Evolutionary conservation across 2,797 vertebrate species (phyloP).

Genomic region (Gobio occitaniae): DNA sequence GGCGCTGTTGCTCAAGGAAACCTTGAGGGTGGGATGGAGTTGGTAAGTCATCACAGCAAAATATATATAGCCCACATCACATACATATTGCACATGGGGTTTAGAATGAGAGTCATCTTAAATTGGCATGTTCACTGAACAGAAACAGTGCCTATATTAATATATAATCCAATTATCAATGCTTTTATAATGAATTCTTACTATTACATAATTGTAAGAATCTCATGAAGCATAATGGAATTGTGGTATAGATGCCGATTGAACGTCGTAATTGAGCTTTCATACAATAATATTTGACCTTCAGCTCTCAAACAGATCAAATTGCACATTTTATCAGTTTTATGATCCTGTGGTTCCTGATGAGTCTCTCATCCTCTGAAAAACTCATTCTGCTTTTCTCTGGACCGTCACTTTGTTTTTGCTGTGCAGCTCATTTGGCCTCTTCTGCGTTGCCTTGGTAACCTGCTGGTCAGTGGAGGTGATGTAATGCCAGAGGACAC

Average conservation of each 20-base stretch:
- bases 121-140: background rate
- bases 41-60: conserved; percentile 77
- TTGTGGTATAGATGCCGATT: background rate
- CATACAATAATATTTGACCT: background rate
- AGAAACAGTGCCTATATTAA: background rate
- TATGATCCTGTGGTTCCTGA: background rate
- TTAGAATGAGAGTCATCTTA: background rate
- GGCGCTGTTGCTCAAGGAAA: conserved; percentile 73
- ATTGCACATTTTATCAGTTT: background rate
- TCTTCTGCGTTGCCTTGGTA: conserved; percentile 88
- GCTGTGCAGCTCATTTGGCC: conserved; percentile 86
- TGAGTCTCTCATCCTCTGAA: background rate
- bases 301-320: background rate
- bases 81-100: background rate
- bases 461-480: conserved; percentile 79
- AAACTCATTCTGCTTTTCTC: background rate
- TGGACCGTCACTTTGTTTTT: conserved; percentile 19
- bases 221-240: background rate
- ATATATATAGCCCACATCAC: background rate
- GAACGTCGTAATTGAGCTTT: background rate
- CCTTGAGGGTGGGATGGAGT: conserved; percentile 80
- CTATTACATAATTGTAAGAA: background rate
- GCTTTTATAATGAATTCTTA: background rate
- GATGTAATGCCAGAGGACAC: conserved; percentile 68
- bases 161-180: background rate